A percentile compares a stretch with the other conserved stretches of the same genome.
Evolutionary conservation across 1,140 invertebrate genomes (phyloP).

Genomic region (Trypoxylus dichotomus): DNA sequence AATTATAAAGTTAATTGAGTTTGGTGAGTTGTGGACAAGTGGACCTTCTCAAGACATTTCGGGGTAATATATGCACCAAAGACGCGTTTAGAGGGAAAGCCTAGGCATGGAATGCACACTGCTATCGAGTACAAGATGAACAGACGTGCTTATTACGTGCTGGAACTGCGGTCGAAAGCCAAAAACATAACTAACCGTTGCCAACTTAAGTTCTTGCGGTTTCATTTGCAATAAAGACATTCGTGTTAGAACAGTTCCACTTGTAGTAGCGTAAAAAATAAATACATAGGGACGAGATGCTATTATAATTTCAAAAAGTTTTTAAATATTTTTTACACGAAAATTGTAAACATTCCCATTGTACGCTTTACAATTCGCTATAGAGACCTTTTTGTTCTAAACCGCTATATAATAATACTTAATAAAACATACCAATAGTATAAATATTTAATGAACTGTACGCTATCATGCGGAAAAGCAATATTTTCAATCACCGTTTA

Average conservation of each 20-base stretch:
- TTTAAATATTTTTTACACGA: too few relatives aligned
- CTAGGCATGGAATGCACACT: neutral
- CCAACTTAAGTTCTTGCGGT: slow-evolving; percentile 8
- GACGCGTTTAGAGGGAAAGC: neutral
- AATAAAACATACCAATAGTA: too few relatives aligned
- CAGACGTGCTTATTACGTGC: neutral
- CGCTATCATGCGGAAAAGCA: too few relatives aligned
- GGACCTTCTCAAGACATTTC: neutral
- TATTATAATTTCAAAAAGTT: too few relatives aligned
- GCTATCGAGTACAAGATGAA: slow-evolving; percentile 3
- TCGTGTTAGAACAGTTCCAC: neutral
- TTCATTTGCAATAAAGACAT: neutral
- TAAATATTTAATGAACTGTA: too few relatives aligned
- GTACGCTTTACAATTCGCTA: too few relatives aligned
- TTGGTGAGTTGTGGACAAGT: neutral
- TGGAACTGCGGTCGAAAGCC: slow-evolving; percentile 2
- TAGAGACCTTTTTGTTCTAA: too few relatives aligned
- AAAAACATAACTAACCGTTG: slow-evolving; percentile 19
- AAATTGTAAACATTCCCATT: too few relatives aligned
- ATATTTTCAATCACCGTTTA: too few relatives aligned
- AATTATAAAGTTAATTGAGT: slow-evolving; percentile 22
- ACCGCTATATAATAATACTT: too few relatives aligned
- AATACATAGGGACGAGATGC: too few relatives aligned
- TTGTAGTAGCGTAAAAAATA: too few relatives aligned
- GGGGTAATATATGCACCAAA: neutral